A percentile compares a stretch with the other conserved stretches of the same genome.
These are phyloP conservation scores for Denticeps clupeoides DNA, from an alignment of 2,797 vertebrate genomes.

Conservation along the genomic window DNA sequence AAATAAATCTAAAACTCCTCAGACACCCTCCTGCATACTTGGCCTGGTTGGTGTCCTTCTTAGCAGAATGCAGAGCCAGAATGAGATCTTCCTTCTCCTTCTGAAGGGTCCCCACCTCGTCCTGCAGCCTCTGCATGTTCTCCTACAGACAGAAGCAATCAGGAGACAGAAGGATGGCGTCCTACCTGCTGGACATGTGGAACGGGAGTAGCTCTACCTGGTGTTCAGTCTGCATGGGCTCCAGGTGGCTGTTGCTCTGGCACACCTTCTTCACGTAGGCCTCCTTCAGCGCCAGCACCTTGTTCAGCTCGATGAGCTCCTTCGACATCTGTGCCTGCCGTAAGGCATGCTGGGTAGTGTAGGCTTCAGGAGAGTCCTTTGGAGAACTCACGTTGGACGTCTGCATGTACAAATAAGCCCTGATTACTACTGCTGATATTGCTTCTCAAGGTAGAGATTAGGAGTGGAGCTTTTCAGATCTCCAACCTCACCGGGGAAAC, in stretches of 20 bases:
- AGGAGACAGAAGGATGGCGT: too few species aligned
- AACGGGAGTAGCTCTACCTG: conserved; percentile 63
- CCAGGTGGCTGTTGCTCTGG: conserved; percentile 75
- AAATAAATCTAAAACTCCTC: too few species aligned
- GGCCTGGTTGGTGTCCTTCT: conserved; percentile 86
- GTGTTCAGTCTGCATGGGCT: conserved; percentile 74
- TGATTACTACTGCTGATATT: too few species aligned
- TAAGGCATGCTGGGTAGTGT: conserved; percentile 74
- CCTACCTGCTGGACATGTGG: too few species aligned
- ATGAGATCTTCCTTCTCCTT: conserved; percentile 85
- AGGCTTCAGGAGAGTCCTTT: conserved; percentile 61
- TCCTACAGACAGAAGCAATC: conserved; percentile 46
- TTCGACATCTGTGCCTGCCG: conserved; percentile 90
- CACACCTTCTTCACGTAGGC: conserved; percentile 80
- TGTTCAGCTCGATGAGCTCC: conserved; percentile 85
- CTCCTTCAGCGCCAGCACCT: conserved; percentile 80
- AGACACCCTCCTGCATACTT: too few species aligned
- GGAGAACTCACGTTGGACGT: too few species aligned
- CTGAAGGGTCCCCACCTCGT: conserved; percentile 69
- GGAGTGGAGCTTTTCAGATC: too few species aligned
- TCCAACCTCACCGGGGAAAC: conserved; percentile 19
- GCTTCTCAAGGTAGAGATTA: too few species aligned
- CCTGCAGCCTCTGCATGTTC: conserved; percentile 70
- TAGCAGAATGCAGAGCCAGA: conserved; percentile 72
- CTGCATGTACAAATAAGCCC: too few species aligned